Conservation (phyloP, 2,113 vertebrate species). For the Peromyscus leucopus region DNA sequence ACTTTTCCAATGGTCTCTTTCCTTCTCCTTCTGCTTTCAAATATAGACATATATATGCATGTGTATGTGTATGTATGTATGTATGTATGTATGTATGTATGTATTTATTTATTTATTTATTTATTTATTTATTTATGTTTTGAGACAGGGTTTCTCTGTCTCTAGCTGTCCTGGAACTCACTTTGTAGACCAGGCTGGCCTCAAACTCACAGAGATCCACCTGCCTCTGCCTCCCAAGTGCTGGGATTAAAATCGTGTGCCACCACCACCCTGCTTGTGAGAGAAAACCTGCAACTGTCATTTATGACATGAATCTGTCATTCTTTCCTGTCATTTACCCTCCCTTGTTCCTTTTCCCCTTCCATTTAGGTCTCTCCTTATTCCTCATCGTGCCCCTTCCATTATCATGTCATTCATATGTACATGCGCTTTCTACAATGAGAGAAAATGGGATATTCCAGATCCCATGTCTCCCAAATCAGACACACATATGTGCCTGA, state of each 20-base stretch:
- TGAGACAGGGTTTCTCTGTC: no score
- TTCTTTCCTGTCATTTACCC: neutral
- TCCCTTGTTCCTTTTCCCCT: neutral
- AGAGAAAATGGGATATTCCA: neutral
- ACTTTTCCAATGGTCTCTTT: neutral
- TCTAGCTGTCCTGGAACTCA: no score
- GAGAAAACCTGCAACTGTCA: neutral
- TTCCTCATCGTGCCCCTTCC: neutral
- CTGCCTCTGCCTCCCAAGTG: no score
- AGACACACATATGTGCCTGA: conserved; percentile 51
- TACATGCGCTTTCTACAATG: neutral
- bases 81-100: no score
- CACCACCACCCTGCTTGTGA: no score
- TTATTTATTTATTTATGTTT: no score
- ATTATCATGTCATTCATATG: neutral
- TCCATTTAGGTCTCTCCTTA: neutral
- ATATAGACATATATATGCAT: neutral
- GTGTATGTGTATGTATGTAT: neutral
- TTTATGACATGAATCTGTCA: no score
- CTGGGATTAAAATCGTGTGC: no score
- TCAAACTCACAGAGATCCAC: no score
- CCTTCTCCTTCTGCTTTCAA: neutral
- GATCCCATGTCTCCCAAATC: conserved; percentile 6
- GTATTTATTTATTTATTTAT: neutral
- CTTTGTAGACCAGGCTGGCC: no score